A percentile compares a stretch with the other conserved stretches of the same genome.
Evolutionary conservation across 2,888 invertebrate genomes (phyloP).

Genomic region (Caenorhabditis sp.): DNA sequence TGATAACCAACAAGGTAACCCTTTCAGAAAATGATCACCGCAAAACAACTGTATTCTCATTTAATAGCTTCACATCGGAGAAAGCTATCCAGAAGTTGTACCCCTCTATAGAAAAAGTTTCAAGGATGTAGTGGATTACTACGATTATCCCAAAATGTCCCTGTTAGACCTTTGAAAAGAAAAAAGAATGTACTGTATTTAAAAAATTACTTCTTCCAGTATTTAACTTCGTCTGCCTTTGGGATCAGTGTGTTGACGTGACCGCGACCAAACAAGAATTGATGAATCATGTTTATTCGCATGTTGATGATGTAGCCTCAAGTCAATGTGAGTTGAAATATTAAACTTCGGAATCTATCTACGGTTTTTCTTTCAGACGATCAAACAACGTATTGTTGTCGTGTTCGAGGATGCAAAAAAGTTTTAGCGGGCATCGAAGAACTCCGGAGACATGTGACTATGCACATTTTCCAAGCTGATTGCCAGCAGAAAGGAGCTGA

Average conservation of each 20-base stretch:
- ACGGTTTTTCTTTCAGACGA: background rate
- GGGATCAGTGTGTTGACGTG: constrained; percentile 37
- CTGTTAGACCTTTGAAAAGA: too few relatives aligned
- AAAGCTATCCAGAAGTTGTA: too few relatives aligned
- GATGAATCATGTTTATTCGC: constrained; percentile 39
- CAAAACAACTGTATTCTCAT: too few relatives aligned
- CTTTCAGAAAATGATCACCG: background rate
- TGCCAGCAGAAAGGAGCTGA: constrained; percentile 49
- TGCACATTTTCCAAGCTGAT: constrained; percentile 51
- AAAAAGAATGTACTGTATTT: background rate
- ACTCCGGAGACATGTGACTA: constrained; percentile 44
- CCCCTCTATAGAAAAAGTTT: too few relatives aligned
- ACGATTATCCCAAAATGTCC: too few relatives aligned
- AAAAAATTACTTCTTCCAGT: background rate
- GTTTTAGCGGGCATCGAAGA: constrained; percentile 22
- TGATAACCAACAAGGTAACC: constrained; percentile 21
- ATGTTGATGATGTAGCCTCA: constrained; percentile 10
- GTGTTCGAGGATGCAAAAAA: constrained; percentile 40
- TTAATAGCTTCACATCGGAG: too few relatives aligned
- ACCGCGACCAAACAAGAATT: constrained; percentile 27
- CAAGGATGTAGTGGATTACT: too few relatives aligned
- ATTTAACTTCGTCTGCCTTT: constrained; percentile 44
- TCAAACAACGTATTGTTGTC: constrained; percentile 13
- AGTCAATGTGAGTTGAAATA: background rate
- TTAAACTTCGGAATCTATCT: too few relatives aligned